Conservation (phyloP, 2,797 vertebrate genomes). For the Enteromius treurensis region DNA sequence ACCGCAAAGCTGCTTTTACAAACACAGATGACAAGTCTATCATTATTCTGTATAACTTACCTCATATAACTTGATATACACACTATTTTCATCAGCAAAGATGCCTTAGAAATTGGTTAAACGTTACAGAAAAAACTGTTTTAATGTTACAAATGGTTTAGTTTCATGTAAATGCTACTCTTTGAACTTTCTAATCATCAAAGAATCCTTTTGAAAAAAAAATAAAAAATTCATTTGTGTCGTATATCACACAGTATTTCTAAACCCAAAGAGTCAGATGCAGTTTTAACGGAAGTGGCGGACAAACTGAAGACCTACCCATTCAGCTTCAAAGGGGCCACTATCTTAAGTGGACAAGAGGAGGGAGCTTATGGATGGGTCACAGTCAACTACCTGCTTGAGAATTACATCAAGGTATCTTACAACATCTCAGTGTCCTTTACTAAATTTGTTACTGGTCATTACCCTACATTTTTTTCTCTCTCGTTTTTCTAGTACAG, state of each 20-base stretch:
- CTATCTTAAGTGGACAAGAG: constrained; percentile 76
- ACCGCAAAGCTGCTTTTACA: background rate
- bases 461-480: background rate
- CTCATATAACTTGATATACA: background rate
- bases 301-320: constrained; percentile 72
- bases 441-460: background rate
- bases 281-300: constrained; percentile 68
- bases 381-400: constrained; percentile 83
- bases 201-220: background rate
- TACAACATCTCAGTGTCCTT: background rate
- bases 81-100: background rate
- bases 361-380: constrained; percentile 85
- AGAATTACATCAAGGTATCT: constrained; percentile 77
- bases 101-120: background rate
- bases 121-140: background rate
- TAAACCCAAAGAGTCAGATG: constrained; percentile 56
- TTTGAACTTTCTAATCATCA: background rate
- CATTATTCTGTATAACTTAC: background rate
- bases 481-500: background rate
- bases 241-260: constrained; percentile 53
- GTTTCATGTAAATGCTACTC: background rate
- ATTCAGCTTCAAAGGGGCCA: constrained; percentile 77
- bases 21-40: background rate
- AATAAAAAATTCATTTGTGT: background rate
- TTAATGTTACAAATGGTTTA: background rate